These are phyloP conservation scores for Acrobasis suavella DNA, from an alignment of 2,888 invertebrate species.

Conservation along the genomic window DNA sequence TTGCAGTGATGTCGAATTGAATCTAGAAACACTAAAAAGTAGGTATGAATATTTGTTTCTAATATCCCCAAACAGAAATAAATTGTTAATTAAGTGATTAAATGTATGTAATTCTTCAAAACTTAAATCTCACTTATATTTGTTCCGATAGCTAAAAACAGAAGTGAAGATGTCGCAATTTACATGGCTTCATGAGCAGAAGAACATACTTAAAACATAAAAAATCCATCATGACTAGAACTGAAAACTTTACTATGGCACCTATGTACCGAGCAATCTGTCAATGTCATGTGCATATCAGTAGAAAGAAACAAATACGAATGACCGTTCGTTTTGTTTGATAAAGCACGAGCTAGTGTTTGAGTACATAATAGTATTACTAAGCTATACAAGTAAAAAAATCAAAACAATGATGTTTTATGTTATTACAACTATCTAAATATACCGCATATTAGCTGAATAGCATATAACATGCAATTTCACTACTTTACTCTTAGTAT, in stretches of 20 bases:
- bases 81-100: too few relatives aligned
- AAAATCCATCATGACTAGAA: neutral
- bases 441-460: neutral
- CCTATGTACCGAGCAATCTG: neutral
- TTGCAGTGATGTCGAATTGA: too few relatives aligned
- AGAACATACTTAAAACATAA: too few relatives aligned
- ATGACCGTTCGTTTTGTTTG: neutral
- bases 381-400: neutral
- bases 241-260: neutral
- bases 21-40: too few relatives aligned
- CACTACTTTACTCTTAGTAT: slow-evolving; percentile 34
- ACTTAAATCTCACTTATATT: too few relatives aligned
- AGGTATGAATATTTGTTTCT: too few relatives aligned
- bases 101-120: too few relatives aligned
- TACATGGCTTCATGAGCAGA: too few relatives aligned
- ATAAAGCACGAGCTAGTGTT: slow-evolving; percentile 5
- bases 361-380: neutral
- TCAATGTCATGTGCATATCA: slow-evolving; percentile 5
- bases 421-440: neutral
- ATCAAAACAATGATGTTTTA: neutral
- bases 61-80: too few relatives aligned
- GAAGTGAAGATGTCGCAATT: too few relatives aligned
- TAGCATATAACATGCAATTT: neutral
- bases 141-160: too few relatives aligned
- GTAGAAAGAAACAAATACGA: neutral